Base-by-base conservation (phyloP, 2,113 vertebrate genomes). In the Chinchilla lanigera region DNA sequence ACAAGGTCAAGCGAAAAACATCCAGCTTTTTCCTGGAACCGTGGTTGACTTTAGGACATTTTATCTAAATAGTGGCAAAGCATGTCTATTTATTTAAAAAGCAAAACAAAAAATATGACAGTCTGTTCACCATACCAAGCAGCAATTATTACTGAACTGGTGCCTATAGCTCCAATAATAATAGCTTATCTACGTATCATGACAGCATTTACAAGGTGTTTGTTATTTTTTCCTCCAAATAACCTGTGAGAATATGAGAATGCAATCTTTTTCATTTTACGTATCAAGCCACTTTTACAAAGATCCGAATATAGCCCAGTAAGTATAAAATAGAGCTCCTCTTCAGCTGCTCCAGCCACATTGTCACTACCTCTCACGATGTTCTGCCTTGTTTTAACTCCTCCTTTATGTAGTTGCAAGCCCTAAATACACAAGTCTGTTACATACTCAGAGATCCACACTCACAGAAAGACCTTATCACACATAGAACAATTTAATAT, bases 1-100 rank as follows among this genome's bases (percentile, higher is more conserved):
- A 30, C 41, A 54, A 93, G 58, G 81, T 85, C 82, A 94, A 83
- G 16, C 38, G 24, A 94, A 96, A 95, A 67, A 0, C 10, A 44
- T 86, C 41, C 77, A 92, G 82, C 26, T n/a, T 88, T 95, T 95
- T 87, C 84, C 50, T 77, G 81, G 33, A 94, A 80, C 16, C 60
- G 24, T 44, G 6, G 47, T 50, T 88, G 88, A 93, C 65, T 67
- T 71, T 50, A 28, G 50, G 75, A 92, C 56, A 50, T 93, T 92
- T 88, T 58, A 58, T 94, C 61, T 92, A 86, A 95, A 86, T 73
- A 67, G 28, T 44, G 8, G 16, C 26, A n/a, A 71, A 56, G 4
- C 3, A 14, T 67, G 83, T 19, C 11, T n/a, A 22, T 85, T 61
- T 63, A 56, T 73, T 38, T 60, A 61, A 38, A 97, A 83, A 84